Evolutionary conservation across 92 coral and sea anemone species (phyloP).

Genomic region (Pocillopora grandis): DNA sequence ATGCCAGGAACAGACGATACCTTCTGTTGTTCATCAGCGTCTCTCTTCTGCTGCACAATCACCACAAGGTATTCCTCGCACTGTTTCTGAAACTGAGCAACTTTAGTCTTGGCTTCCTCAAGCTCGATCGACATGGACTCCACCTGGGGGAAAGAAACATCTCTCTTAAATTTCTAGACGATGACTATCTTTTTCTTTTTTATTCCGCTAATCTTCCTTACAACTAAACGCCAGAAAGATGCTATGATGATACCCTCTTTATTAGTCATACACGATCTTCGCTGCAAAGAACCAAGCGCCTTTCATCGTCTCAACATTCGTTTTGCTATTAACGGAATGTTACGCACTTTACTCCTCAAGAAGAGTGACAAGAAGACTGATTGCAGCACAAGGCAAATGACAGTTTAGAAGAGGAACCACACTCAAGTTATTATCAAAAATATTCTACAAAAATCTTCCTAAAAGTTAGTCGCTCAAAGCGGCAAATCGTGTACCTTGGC

Average conservation of each 20-base stretch:
- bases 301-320: background rate
- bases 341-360: background rate
- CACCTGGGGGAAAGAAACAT: constrained; percentile 56
- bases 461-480: background rate
- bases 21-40: constrained; percentile 99
- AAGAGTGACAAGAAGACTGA: background rate
- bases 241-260: too few relatives aligned
- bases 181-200: constrained; percentile 82
- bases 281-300: too few relatives aligned
- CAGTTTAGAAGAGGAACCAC: background rate
- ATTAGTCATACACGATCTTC: too few relatives aligned
- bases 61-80: constrained; percentile 97
- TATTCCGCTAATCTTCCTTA: too few relatives aligned
- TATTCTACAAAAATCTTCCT: background rate
- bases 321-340: background rate
- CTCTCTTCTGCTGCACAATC: constrained; percentile 97
- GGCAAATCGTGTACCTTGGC: constrained; percentile 67
- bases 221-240: too few relatives aligned
- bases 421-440: background rate
- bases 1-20: constrained; percentile 26
- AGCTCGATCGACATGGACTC: constrained; percentile 99
- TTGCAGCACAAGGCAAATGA: background rate
- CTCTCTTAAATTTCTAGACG: too few relatives aligned
- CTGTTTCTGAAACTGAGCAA: constrained; percentile 98
- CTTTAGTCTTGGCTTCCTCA: constrained; percentile 93